Percentiles rank a stretch among this genome's conserved stretches.
Conservation (phyloP, 2,888 invertebrate species). For the Idaea straminata region DNA sequence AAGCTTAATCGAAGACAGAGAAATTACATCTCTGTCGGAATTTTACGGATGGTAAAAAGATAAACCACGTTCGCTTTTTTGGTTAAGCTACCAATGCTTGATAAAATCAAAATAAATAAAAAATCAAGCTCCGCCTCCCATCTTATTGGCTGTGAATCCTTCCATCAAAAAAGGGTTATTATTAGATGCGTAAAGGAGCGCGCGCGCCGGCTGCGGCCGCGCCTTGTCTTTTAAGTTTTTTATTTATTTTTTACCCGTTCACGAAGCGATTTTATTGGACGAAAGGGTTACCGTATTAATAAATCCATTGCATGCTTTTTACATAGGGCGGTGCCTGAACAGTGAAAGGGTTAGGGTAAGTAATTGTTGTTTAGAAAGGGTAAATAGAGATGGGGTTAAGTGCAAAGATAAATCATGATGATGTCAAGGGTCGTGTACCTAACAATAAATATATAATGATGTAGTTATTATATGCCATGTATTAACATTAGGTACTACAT, state of each 20-base stretch:
- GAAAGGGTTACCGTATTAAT: slow-evolving; percentile 74
- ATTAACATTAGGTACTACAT: too few relatives aligned
- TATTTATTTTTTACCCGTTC: slow-evolving; percentile 59
- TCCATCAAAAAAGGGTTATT: slow-evolving; percentile 73
- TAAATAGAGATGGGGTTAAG: slow-evolving; percentile 51
- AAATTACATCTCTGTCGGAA: too few relatives aligned
- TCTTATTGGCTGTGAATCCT: slow-evolving; percentile 72
- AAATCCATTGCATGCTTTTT: slow-evolving; percentile 51
- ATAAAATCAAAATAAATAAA: slow-evolving; percentile 22
- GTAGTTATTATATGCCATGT: not conserved
- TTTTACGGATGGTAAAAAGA: not conserved
- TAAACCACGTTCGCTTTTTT: not conserved
- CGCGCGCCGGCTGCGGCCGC: slow-evolving; percentile 58
- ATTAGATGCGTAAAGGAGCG: slow-evolving; percentile 58
- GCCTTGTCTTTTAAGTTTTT: slow-evolving; percentile 70
- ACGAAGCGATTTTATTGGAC: slow-evolving; percentile 57
- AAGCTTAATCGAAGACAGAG: too few relatives aligned
- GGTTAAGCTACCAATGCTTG: slow-evolving; percentile 7
- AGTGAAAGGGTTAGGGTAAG: slow-evolving; percentile 61
- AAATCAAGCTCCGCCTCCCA: slow-evolving; percentile 59
- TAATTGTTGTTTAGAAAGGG: slow-evolving; percentile 49
- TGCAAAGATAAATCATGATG: slow-evolving; percentile 37
- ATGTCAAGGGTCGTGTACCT: slow-evolving; percentile 18
- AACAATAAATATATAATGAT: not conserved
- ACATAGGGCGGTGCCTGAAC: slow-evolving; percentile 52